Evolutionary conservation across 2,888 invertebrate genomes (phyloP), one percentile per base, ranked within the genome.

Genomic region (Sabatieria punctata): DNA sequence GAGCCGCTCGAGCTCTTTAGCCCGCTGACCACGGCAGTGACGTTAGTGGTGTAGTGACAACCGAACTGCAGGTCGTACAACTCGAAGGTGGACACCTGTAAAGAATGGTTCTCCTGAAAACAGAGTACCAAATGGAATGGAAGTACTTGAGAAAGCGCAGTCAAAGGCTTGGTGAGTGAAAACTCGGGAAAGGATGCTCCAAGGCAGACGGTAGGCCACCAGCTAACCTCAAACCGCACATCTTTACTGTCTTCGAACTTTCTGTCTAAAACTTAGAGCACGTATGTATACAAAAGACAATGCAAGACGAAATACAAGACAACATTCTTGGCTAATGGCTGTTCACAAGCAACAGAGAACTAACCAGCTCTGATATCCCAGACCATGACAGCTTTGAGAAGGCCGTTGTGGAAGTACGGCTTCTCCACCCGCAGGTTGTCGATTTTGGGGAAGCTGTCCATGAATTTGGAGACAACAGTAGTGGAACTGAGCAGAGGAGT

Each of bases 21-120:
- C 8, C 26, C 41, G 27, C 24, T 18, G 18, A 41, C 19, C 13
- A 41, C 6, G 2, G 27, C 15, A 2, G 46, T 41, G 24, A 60
- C 57, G 41, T 53, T 54, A 15, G 60, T 53, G 18, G 52, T 50
- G 50, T 63, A 63, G 15, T 57, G 57, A 46, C 63, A 63, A 48
- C 56, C 55, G 48, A 57, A 61, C 44, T 55, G 55, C 4, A 63
- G 56, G 45, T 60, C 60, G 47, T 59, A 61, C 23, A 61, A 49
- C 8, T 52, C 52, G 46, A 60, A 63, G 35, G 47, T 33, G 25
- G 46, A 45, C 19, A 55, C 54, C 61, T 61, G 55, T 13, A 54
- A 44, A 30, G 30, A 30, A 33, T n/a, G 15, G 15, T 15, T 30
- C 15, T 15, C 30, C 8, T 8, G 30, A 30, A 8, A 30, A 11